Base-by-base conservation (phyloP, 2,113 vertebrate species). In the Microcebus lehilahytsara region DNA sequence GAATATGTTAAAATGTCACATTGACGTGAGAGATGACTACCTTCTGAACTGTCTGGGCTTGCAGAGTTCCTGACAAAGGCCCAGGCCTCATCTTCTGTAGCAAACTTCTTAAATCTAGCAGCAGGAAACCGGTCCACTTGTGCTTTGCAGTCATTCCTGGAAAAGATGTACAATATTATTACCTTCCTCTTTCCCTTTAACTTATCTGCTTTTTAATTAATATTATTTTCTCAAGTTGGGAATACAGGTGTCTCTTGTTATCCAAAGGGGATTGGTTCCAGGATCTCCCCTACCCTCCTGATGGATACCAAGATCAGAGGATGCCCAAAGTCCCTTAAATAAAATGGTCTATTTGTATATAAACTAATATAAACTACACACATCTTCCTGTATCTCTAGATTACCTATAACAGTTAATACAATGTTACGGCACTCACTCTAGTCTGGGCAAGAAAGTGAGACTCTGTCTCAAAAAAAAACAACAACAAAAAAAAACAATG, bases 91-190 rank as follows among this genome's bases (percentile, higher is more conserved):
- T 98, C 98, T 97, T 99, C 99, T 0, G 98, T 98, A 0, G 98
- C 98, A 98, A 99, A 99, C 98, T 99, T 99, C 98, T 99, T 99
- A 95, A 98, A 99, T 4, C 97, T 97, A 8, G 99, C 99, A 1
- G 93, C 91, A 0, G 99, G 99, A 86, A 99, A 99, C 53, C 98
- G 99, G 30, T 99, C 98, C 96, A 99, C 99, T 89, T 99, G 99
- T 4, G 96, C 98, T 96, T 98, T 99, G 96, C 99, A 99, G 69
- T 99, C 99, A 6, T 99, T 98, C 99, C 99, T 99, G 92, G 66
- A 98, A 98, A 25, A 91, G 34, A 93, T 2, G 20, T 0, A 34
- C 60, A 6, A 0, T 0, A 14, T 95, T 30, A 95, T 40, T n/a
- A 27, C 75, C 30, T 58, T 23, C 19, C 20, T n/a, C 40, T 11